phyloP scores from a whole-genome alignment of 2,888 invertebrate species.

The Onchidella celtica region DNA sequence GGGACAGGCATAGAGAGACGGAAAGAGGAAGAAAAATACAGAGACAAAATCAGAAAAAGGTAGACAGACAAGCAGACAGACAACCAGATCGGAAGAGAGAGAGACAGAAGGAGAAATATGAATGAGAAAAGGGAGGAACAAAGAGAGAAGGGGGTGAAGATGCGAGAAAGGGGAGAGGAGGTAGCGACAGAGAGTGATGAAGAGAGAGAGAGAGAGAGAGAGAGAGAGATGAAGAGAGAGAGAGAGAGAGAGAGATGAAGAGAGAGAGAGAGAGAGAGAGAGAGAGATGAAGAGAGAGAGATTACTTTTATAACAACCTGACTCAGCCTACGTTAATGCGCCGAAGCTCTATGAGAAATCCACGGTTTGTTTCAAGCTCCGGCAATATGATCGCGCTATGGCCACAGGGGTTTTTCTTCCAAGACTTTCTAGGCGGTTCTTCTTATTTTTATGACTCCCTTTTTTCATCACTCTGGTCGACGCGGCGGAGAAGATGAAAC shows the following conservation, averaged over 20 bases:
- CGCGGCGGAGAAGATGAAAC: too few relatives aligned
- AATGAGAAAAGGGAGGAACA: background rate
- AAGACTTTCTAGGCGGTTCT: too few relatives aligned
- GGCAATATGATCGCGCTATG: too few relatives aligned
- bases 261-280: background rate
- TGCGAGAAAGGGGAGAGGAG: background rate
- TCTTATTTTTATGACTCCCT: too few relatives aligned
- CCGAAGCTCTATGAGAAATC: too few relatives aligned
- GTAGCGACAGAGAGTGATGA: background rate
- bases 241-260: background rate
- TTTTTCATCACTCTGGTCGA: too few relatives aligned
- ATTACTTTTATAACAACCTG: too few relatives aligned
- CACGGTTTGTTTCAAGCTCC: too few relatives aligned
- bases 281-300: background rate
- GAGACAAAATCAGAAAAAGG: background rate
- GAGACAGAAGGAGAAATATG: background rate
- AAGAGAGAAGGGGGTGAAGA: background rate
- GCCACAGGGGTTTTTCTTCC: too few relatives aligned
- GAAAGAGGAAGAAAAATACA: background rate
- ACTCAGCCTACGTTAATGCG: too few relatives aligned
- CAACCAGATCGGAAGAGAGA: background rate
- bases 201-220: background rate
- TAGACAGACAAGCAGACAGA: background rate
- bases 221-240: background rate
- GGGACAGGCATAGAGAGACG: background rate